These are phyloP conservation scores for Tribolium freemani DNA, from an alignment of 2,888 invertebrate species.

Conservation along the genomic window DNA sequence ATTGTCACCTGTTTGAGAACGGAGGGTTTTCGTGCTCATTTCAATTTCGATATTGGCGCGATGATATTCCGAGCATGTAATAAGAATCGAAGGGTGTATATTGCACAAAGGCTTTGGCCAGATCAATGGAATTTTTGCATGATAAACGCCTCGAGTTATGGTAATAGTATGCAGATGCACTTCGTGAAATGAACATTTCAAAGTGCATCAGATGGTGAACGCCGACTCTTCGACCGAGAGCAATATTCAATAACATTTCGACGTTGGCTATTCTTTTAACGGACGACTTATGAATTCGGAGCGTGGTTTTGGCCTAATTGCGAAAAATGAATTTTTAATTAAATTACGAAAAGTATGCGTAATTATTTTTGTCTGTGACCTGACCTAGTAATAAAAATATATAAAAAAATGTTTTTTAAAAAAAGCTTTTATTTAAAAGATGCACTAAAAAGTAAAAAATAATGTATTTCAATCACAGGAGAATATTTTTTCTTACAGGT, in stretches of 20 bases:
- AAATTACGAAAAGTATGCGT: too few species aligned
- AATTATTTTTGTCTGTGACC: too few species aligned
- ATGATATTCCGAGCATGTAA: conserved; percentile 49
- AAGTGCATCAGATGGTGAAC: conserved; percentile 43
- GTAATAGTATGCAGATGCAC: conserved; percentile 61
- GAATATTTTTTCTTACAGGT: too few species aligned
- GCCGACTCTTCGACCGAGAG: conserved; percentile 18
- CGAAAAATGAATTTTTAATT: not conserved
- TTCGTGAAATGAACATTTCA: conserved; percentile 54
- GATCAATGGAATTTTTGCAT: conserved; percentile 58
- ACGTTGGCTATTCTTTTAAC: conserved; percentile 18
- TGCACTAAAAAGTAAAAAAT: too few species aligned
- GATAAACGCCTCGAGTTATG: conserved; percentile 56
- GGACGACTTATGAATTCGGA: not conserved
- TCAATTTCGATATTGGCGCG: conserved; percentile 35
- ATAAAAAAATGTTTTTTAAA: too few species aligned
- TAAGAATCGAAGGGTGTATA: conserved; percentile 48
- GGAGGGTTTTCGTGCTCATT: conserved; percentile 11
- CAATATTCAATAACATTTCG: conserved; percentile 34
- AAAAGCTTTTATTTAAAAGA: too few species aligned
- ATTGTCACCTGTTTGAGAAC: conserved; percentile 29
- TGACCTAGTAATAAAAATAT: too few species aligned
- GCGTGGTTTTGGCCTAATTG: not conserved
- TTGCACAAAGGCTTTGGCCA: conserved; percentile 44
- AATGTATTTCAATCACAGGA: too few species aligned